Evolutionary conservation across 2,888 invertebrate genomes (phyloP), one percentile per base, ranked within the genome.

Genomic region (Pristionchus japonicus): DNA sequence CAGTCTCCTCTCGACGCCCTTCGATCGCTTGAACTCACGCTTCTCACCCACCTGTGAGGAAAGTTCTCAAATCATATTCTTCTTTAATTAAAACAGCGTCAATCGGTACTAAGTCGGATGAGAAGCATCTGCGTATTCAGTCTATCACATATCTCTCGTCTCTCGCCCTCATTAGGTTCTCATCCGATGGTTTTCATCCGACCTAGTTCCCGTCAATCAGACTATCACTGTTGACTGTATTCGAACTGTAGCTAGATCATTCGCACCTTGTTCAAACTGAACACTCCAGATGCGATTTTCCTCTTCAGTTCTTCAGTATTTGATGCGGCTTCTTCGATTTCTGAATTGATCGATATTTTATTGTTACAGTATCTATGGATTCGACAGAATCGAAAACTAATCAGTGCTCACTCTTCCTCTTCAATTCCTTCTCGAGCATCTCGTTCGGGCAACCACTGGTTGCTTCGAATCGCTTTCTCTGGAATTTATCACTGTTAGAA

Each of bases 201-300:
- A n/a, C n/a, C n/a, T n/a, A n/a, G n/a, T n/a, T n/a, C n/a, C n/a
- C n/a, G n/a, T n/a, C n/a, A n/a, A n/a, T n/a, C n/a, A n/a, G n/a
- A n/a, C n/a, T n/a, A n/a, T n/a, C n/a, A n/a, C n/a, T n/a, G n/a
- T n/a, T n/a, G n/a, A n/a, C n/a, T n/a, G n/a, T n/a, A n/a, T n/a
- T n/a, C n/a, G n/a, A n/a, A n/a, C n/a, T n/a, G n/a, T n/a, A n/a
- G n/a, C n/a, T n/a, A n/a, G n/a, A n/a, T n/a, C n/a, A n/a, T n/a
- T n/a, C 17, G 9, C 34, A 83, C 88, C 67, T 91, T 91, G n/a
- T 89, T 89, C 52, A 91, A 70, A 20, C 89, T 91, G 40, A 91
- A 90, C n/a, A 82, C 89, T n/a, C 91, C 91, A 4, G 90, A 88
- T 40, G 88, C 89, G 17, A 91, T 88, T 86, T 91, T 90, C 82